Evolutionary conservation across 2,888 invertebrate species (phyloP), one percentile per base, ranked within the genome.

Genomic region (Criorhina ranunculi): DNA sequence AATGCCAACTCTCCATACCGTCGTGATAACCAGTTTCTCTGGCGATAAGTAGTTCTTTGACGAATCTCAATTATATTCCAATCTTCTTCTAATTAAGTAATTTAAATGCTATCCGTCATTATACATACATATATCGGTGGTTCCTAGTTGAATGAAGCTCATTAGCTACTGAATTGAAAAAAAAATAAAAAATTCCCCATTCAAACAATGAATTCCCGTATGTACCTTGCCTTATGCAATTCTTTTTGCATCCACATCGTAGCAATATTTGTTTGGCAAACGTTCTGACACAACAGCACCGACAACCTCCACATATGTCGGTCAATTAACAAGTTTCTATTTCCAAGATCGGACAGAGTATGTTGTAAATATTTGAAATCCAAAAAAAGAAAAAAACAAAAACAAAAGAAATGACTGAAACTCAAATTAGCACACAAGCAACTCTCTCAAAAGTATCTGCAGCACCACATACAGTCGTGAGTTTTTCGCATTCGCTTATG

Each of bases 351-450:
- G n/a, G 33, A 33, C 15, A 1, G 12, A 11, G 11, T 40, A 59
- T 72, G 60, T 37, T 62, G 73, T 62, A 62, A 72, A 60, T 70
- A 51, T 62, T 72, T 42, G 49, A 62, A 40, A 46, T 49, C 24
- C 24, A 51, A 66, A 37, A 12, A 40, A n/a, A 1, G 24, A 76
- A 37, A 46, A 35, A 64, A 55, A 40, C 11, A 5, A 73, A 60
- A 51, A 66, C 66, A 81, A 69, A 62, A 49, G 44, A 76, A 75
- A 51, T 3, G 31, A 76, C 46, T 51, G 57, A 81, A 76, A 24
- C 64, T 24, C 55, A 64, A 76, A 76, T 76, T 64, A 76, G 81
- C 81, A 51, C 67, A 62, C 40, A 55, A 5, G 29, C 46, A 73
- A 70, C 70, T 66, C 57, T 72, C 40, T 51, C 40, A 42, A 53